Conservation (phyloP, 53 echinoderm and acorn worm genomes). For the Arbacia lixula region DNA sequence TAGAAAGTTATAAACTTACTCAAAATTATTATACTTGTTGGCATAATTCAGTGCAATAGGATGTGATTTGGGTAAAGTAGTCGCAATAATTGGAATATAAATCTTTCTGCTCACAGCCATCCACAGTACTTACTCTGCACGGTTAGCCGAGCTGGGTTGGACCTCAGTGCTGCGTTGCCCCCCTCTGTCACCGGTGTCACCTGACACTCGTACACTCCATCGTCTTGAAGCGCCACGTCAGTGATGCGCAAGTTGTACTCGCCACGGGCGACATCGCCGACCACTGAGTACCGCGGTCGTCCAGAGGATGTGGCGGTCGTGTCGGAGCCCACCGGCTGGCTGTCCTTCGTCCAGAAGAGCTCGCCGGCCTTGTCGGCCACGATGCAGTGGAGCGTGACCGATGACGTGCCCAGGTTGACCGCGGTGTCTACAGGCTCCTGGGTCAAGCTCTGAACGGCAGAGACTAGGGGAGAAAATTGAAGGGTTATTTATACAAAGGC, state of each 20-base stretch:
- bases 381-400: slow-evolving; percentile 70
- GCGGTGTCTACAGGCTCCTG: slow-evolving; percentile 76
- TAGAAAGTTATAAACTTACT: too few relatives aligned
- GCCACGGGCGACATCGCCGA: slow-evolving; percentile 71
- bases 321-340: slow-evolving; percentile 33
- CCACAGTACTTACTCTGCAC: slow-evolving; percentile 90
- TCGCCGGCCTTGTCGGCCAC: slow-evolving; percentile 72
- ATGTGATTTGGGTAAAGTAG: too few relatives aligned
- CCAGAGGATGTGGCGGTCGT: slow-evolving; percentile 34
- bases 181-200: slow-evolving; percentile 58
- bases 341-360: slow-evolving; percentile 74
- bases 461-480: slow-evolving; percentile 16
- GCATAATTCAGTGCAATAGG: too few relatives aligned
- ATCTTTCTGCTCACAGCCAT: too few relatives aligned
- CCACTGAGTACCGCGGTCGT: slow-evolving; percentile 69
- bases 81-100: too few relatives aligned
- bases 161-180: slow-evolving; percentile 30
- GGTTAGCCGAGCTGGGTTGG: slow-evolving; percentile 70
- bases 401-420: slow-evolving; percentile 66
- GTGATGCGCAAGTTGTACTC: slow-evolving; percentile 84
- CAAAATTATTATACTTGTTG: too few relatives aligned
- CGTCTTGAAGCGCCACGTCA: slow-evolving; percentile 72
- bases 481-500: too few relatives aligned
- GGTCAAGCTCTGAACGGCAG: slow-evolving; percentile 63
- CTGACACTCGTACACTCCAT: slow-evolving; percentile 79